Conservation (phyloP, 2,888 invertebrate species). For the Phengaris arion region DNA sequence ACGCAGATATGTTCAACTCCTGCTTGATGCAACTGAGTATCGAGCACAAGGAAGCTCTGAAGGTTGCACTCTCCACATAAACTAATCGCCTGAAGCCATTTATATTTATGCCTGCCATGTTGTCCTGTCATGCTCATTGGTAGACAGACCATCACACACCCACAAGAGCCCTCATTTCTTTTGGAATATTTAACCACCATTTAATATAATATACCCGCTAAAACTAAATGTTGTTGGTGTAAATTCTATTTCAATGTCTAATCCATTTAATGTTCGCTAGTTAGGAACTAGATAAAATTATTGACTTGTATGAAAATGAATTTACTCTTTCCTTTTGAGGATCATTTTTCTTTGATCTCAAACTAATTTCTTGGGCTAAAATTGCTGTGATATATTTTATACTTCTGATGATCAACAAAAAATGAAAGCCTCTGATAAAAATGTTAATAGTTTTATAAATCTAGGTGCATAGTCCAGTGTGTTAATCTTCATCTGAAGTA, state of each 20-base stretch:
- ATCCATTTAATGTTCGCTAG: slow-evolving; percentile 27
- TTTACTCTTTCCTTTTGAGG: slow-evolving; percentile 41
- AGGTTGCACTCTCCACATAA: slow-evolving; percentile 82
- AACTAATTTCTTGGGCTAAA: slow-evolving; percentile 63
- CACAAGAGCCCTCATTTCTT: slow-evolving; percentile 36
- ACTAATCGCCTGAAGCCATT: slow-evolving; percentile 34
- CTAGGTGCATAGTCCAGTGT: slow-evolving; percentile 60
- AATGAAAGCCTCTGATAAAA: slow-evolving; percentile 51
- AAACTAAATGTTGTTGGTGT: slow-evolving; percentile 21
- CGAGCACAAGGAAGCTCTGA: slow-evolving; percentile 91
- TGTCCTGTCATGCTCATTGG: slow-evolving; percentile 42
- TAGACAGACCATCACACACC: slow-evolving; percentile 46
- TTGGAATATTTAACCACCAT: slow-evolving; percentile 24
- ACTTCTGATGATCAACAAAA: slow-evolving; percentile 61
- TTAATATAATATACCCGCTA: slow-evolving; percentile 14
- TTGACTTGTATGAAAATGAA: slow-evolving; percentile 35
- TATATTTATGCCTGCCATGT: slow-evolving; percentile 48
- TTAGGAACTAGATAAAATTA: slow-evolving; percentile 26
- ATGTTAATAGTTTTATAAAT: slow-evolving; percentile 50
- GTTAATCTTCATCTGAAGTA: slow-evolving; percentile 18
- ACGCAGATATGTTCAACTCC: slow-evolving; percentile 88
- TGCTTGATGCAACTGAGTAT: slow-evolving; percentile 86
- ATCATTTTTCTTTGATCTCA: slow-evolving; percentile 51
- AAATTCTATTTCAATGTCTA: slow-evolving; percentile 28
- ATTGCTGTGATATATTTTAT: slow-evolving; percentile 78